These are phyloP conservation scores for Rhamphomyia laevipes DNA, from an alignment of 2,888 invertebrate species.

Conservation along the genomic window DNA sequence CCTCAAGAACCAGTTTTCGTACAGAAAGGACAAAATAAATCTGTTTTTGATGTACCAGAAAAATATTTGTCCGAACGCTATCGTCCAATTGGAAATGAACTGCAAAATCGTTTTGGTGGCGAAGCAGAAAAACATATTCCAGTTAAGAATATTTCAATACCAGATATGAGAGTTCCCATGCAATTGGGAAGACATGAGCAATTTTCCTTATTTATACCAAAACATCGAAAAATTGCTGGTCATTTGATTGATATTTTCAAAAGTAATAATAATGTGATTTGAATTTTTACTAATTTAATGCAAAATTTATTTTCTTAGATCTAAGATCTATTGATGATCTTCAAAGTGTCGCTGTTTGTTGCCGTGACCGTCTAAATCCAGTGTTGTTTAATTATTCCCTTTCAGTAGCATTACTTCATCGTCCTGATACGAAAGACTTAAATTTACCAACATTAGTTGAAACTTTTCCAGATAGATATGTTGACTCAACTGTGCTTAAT, in stretches of 20 bases:
- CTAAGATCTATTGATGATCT: conserved; percentile 61
- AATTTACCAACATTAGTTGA: conserved; percentile 51
- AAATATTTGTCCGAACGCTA: conserved; percentile 43
- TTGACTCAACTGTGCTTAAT: conserved; percentile 47
- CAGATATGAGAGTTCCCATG: conserved; percentile 46
- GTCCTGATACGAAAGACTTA: conserved; percentile 47
- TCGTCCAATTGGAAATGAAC: conserved; percentile 31
- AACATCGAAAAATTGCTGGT: conserved; percentile 49
- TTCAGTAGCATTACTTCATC: conserved; percentile 62
- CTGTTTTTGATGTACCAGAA: conserved; percentile 46
- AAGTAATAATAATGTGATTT: background rate
- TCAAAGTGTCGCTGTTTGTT: conserved; percentile 51
- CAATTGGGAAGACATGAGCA: conserved; percentile 45
- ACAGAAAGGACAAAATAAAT: conserved; percentile 49
- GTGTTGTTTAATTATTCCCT: conserved; percentile 68
- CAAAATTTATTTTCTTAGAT: conserved; percentile 36
- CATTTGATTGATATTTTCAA: conserved; percentile 50
- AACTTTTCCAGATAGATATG: conserved; percentile 53
- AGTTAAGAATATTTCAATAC: conserved; percentile 46
- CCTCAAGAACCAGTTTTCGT: conserved; percentile 61
- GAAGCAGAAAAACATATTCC: conserved; percentile 38
- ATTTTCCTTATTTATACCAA: conserved; percentile 55
- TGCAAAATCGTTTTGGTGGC: conserved; percentile 44
- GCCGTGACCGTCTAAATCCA: conserved; percentile 63
- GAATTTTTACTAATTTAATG: background rate